phyloP scores from a whole-genome alignment of 2,888 invertebrate species.

The Steinernema carpocapsae region DNA sequence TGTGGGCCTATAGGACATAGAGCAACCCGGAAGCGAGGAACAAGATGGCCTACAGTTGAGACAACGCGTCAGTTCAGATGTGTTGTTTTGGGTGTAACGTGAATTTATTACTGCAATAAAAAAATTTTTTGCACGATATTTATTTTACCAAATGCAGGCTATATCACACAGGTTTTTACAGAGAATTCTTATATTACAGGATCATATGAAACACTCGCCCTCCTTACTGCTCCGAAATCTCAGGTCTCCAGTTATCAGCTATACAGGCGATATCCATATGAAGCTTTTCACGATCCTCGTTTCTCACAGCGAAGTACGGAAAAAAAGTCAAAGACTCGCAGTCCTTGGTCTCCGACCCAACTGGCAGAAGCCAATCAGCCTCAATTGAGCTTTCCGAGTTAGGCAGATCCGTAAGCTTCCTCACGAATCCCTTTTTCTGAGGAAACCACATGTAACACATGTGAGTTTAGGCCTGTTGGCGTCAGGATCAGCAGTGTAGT shows the following conservation, averaged over 20 bases:
- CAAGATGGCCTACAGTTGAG: too few relatives aligned
- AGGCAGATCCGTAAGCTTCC: neutral
- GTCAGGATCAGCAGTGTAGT: constrained; percentile 41
- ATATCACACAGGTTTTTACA: neutral
- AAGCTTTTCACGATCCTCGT: constrained; percentile 34
- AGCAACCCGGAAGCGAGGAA: too few relatives aligned
- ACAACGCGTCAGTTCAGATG: too few relatives aligned
- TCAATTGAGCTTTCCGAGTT: constrained; percentile 39
- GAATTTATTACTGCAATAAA: too few relatives aligned
- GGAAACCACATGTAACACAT: constrained; percentile 42
- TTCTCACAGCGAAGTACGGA: constrained; percentile 20
- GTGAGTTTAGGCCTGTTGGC: constrained; percentile 34
- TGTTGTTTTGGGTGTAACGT: too few relatives aligned
- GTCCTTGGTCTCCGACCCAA: constrained; percentile 36
- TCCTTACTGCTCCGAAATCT: constrained; percentile 28
- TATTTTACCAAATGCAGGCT: too few relatives aligned
- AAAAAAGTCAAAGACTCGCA: constrained; percentile 44
- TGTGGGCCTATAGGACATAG: too few relatives aligned
- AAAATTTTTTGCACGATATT: too few relatives aligned
- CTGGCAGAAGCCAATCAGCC: constrained; percentile 36
- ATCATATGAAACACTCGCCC: neutral
- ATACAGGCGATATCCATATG: constrained; percentile 41
- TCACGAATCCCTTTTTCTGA: constrained; percentile 34
- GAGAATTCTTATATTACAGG: neutral
- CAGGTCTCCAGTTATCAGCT: constrained; percentile 43